A percentile compares a stretch with the other conserved stretches of the same genome.
These are phyloP conservation scores for Chironomus striatipennis DNA, from an alignment of 1,140 invertebrate genomes.

Conservation along the genomic window DNA sequence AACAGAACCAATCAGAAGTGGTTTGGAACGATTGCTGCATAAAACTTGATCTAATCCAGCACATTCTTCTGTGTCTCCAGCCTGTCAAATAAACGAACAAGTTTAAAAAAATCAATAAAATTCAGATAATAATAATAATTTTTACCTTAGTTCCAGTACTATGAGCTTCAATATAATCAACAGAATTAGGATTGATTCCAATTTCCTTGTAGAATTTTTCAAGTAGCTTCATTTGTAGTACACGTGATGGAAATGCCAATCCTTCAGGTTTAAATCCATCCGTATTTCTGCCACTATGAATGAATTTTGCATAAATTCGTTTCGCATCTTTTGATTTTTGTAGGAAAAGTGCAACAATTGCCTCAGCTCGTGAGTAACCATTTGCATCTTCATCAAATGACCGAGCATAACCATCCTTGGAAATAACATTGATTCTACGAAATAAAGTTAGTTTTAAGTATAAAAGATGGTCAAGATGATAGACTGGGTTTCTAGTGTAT, in stretches of 20 bases:
- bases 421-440: conserved; percentile 49
- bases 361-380: conserved; percentile 55
- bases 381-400: conserved; percentile 52
- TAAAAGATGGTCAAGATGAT: too few relatives aligned
- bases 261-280: conserved; percentile 47
- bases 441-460: background rate
- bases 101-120: too few relatives aligned
- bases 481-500: too few relatives aligned
- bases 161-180: conserved; percentile 66
- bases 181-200: conserved; percentile 49
- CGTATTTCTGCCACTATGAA: conserved; percentile 47
- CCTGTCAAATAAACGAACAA: too few relatives aligned
- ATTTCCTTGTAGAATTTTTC: conserved; percentile 52
- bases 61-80: conserved; percentile 34
- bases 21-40: conserved; percentile 39
- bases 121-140: too few relatives aligned
- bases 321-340: conserved; percentile 44
- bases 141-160: conserved; percentile 47
- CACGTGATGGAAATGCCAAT: conserved; percentile 47
- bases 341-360: conserved; percentile 46
- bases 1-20: conserved; percentile 48
- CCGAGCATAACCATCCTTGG: conserved; percentile 50
- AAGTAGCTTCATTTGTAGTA: conserved; percentile 46
- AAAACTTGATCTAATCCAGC: conserved; percentile 37
- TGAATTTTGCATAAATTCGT: conserved; percentile 48